Base-by-base conservation (phyloP, 2,113 vertebrate genomes). In the Notothenia rossii region DNA sequence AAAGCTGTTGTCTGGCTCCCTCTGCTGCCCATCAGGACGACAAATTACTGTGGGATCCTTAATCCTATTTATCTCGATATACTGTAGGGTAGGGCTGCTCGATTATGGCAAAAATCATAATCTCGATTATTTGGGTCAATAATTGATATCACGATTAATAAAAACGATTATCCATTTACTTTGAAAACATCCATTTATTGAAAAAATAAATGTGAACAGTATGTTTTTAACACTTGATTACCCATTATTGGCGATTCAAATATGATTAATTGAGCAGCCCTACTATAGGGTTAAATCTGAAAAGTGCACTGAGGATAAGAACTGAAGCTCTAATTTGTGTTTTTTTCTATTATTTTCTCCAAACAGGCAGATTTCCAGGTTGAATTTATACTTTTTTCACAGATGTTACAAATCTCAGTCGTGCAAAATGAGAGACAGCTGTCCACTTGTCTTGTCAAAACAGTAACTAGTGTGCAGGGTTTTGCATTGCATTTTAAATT, bases 1-100 rank as follows among this genome's bases (percentile, higher is more conserved):
- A 70, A 66, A 40, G 12, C 54, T 77, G 82, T 64, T 46, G n/a
- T 79, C 13, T 92, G 79, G 82, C 61, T 58, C 90, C 84, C 80
- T 71, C 91, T 91, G 75, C 67, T 91, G 90, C 2, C 17, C 5
- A 11, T 40, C n/a, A 5, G 6, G 46, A 0, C 7, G 36, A 40
- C 36, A 7, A 40, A 48, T 63, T 29, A 29, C 6, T 74, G 17
- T 20, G 4, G 29, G 10, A 11, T 51, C 18, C 48, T 43, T 25
- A 14, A 6, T 64, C 15, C 33, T 20, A 10, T 12, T 17, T 45
- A 18, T 20, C 36, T 22, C 36, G 5, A 14, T 22, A 1, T 22
- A 40, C 36, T 40, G 36, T 40, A 11, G 8, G 20, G 10, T 49
- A 25, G 25, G 25, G 25, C 25, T 25, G 25, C 25, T 25, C 25